These are phyloP conservation scores for Drosophila mettleri DNA, from an alignment of 2,888 invertebrate genomes.

Conservation along the genomic window DNA sequence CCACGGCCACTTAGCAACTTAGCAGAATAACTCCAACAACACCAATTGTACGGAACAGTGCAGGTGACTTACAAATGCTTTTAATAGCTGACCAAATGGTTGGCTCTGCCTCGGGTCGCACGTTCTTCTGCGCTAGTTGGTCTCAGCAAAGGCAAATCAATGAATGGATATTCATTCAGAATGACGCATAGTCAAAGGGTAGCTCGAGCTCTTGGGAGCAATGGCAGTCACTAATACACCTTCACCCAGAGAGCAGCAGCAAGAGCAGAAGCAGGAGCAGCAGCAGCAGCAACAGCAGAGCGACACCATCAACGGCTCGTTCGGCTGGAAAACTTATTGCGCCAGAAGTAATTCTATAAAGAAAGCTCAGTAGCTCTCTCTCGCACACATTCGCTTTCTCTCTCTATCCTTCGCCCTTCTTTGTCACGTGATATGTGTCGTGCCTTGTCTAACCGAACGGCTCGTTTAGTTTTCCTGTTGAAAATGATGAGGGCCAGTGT, in stretches of 20 bases:
- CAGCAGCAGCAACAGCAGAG: slow-evolving; percentile 6
- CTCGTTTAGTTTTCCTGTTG: slow-evolving; percentile 24
- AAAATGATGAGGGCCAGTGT: slow-evolving; percentile 7
- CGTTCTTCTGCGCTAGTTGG: slow-evolving; percentile 49
- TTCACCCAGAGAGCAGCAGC: neutral
- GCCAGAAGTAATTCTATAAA: slow-evolving; percentile 80
- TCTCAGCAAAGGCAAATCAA: slow-evolving; percentile 66
- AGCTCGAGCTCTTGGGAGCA: slow-evolving; percentile 19
- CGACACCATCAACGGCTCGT: slow-evolving; percentile 66
- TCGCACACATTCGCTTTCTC: slow-evolving; percentile 12
- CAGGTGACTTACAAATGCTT: slow-evolving; percentile 50
- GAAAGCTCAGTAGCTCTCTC: slow-evolving; percentile 53
- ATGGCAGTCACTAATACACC: slow-evolving; percentile 31
- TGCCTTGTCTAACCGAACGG: slow-evolving; percentile 10
- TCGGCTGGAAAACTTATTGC: slow-evolving; percentile 78
- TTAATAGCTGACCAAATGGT: slow-evolving; percentile 56
- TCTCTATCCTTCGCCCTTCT: slow-evolving; percentile 11
- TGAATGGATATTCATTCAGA: slow-evolving; percentile 66
- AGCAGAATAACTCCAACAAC: slow-evolving; percentile 21
- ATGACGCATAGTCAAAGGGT: slow-evolving; percentile 42
- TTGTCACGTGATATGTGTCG: slow-evolving; percentile 15
- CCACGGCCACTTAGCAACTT: slow-evolving; percentile 45
- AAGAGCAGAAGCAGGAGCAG: neutral
- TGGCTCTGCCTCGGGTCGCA: slow-evolving; percentile 20
- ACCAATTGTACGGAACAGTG: slow-evolving; percentile 6